Conservation (phyloP, 2,888 invertebrate genomes). For the Cephus rjabovi region DNA sequence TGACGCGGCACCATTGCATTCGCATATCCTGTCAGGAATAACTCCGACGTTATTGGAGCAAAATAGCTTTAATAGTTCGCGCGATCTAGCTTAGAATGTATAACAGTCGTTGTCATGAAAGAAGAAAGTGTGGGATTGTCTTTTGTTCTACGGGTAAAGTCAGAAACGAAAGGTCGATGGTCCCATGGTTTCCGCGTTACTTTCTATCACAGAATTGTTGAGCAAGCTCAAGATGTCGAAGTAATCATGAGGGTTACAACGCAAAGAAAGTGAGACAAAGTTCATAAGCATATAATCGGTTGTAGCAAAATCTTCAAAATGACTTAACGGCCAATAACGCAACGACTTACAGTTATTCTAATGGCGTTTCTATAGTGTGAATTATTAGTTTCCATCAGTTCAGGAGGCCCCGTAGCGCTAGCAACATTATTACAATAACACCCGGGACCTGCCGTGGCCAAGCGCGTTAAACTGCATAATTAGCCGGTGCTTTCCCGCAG, state of each 20-base stretch:
- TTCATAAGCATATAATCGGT: background rate
- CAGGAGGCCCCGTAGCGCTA: slow-evolving; percentile 39
- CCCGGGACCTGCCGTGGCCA: slow-evolving; percentile 39
- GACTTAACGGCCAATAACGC: background rate
- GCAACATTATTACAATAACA: slow-evolving; percentile 50
- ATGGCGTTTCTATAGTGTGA: slow-evolving; percentile 31
- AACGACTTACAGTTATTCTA: slow-evolving; percentile 21
- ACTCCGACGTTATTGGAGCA: background rate
- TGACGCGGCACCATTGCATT: background rate
- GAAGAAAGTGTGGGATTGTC: background rate
- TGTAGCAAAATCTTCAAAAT: slow-evolving; percentile 9
- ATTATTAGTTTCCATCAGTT: slow-evolving; percentile 42
- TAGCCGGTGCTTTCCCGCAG: slow-evolving; percentile 24
- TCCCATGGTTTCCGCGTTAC: background rate
- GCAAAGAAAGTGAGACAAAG: slow-evolving; percentile 1
- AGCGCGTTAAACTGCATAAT: slow-evolving; percentile 35
- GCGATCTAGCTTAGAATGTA: background rate
- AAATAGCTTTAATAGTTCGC: background rate
- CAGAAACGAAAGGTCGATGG: background rate
- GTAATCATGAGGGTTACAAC: slow-evolving; percentile 3
- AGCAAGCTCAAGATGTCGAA: background rate
- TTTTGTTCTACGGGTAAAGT: background rate
- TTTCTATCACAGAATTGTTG: background rate
- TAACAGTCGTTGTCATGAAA: background rate
- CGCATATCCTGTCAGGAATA: background rate